Conservation (phyloP, 2,797 vertebrate species). For the Danio tinwini region DNA sequence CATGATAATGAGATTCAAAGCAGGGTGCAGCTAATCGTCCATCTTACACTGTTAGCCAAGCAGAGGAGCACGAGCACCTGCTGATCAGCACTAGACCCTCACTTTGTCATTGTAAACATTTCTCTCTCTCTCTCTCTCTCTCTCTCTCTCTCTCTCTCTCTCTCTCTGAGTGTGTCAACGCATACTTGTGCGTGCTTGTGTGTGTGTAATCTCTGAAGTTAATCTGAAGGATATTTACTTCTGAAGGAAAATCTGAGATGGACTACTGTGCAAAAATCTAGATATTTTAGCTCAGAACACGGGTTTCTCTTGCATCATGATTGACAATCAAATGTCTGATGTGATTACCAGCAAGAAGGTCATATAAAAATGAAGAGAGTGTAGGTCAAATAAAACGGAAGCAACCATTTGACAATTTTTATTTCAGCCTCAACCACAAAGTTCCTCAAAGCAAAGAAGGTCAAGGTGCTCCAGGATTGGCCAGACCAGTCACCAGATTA, state of each 20-base stretch:
- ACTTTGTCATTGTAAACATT: constrained; percentile 42
- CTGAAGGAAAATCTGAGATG: background rate
- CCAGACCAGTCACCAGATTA: no score
- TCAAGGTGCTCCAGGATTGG: no score
- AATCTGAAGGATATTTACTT: background rate
- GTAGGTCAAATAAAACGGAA: background rate
- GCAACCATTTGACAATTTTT: no score
- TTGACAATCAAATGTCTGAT: background rate
- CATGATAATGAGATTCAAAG: constrained; percentile 67
- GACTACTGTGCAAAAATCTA: background rate
- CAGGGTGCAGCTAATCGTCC: constrained; percentile 68
- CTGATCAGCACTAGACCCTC: constrained; percentile 9
- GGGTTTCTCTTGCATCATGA: background rate
- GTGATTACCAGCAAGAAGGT: background rate
- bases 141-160: constrained; percentile 63
- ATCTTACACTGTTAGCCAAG: constrained; percentile 52
- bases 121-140: constrained; percentile 64
- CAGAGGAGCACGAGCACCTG: constrained; percentile 47
- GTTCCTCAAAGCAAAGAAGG: no score
- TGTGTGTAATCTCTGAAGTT: constrained; percentile 46
- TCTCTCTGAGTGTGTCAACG: background rate
- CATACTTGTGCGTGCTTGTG: no score
- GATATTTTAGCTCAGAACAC: background rate
- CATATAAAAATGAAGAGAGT: background rate
- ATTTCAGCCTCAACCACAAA: no score